Conservation (phyloP, 2,888 invertebrate genomes). For the Calameuta idolon region DNA sequence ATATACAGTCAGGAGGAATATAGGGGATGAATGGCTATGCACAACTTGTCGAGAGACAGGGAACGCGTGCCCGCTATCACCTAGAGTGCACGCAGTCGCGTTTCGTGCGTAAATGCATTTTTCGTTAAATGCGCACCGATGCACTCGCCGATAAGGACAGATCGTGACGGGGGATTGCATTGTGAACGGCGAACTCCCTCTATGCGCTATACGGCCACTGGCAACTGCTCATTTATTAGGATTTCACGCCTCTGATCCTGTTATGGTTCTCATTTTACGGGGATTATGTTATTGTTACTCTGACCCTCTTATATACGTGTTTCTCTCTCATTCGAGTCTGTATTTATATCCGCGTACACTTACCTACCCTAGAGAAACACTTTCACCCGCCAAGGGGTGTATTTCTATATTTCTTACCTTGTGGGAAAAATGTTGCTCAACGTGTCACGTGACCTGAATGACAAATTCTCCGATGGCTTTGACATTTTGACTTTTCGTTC, state of each 20-base stretch:
- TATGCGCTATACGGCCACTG: constrained; percentile 26
- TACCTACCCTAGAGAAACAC: neutral
- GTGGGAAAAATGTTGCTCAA: neutral
- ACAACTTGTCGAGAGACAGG: neutral
- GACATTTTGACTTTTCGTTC: neutral
- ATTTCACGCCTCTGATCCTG: constrained; percentile 59
- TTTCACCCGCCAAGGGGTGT: neutral
- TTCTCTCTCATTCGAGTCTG: neutral
- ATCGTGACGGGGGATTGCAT: constrained; percentile 36
- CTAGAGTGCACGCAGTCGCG: constrained; percentile 37
- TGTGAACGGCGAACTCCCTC: constrained; percentile 21
- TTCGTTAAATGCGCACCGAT: constrained; percentile 49
- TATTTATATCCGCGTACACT: neutral
- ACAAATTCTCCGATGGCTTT: neutral
- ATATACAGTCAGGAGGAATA: neutral
- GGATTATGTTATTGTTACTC: constrained; percentile 47
- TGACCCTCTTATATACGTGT: constrained; percentile 8
- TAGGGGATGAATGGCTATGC: neutral
- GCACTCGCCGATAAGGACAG: constrained; percentile 49
- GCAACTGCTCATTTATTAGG: constrained; percentile 62
- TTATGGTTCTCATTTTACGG: constrained; percentile 54
- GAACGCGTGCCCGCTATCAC: constrained; percentile 41
- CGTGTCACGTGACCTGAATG: neutral
- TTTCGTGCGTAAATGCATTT: constrained; percentile 39
- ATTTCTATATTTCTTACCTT: neutral